Conservation (phyloP, 2,888 invertebrate species). For the Nycteola revayana region DNA sequence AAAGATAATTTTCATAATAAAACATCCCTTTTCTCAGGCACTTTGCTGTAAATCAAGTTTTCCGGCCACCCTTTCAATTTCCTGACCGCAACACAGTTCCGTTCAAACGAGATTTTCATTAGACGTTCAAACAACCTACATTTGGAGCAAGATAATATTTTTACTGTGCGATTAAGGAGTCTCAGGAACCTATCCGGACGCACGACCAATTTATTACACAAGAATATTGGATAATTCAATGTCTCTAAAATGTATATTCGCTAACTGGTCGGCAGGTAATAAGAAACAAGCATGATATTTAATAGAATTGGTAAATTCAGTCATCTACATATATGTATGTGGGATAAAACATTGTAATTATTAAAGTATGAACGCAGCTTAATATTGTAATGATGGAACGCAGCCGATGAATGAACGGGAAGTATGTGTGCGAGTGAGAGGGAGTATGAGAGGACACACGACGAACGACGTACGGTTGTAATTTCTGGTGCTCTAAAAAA, state of each 20-base stretch:
- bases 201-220: constrained; percentile 4
- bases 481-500: too few relatives aligned
- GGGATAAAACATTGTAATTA: too few relatives aligned
- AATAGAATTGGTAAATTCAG: too few relatives aligned
- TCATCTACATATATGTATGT: too few relatives aligned
- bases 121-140: constrained; percentile 51
- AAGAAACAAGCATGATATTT: too few relatives aligned
- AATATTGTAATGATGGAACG: too few relatives aligned
- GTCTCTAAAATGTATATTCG: constrained; percentile 6
- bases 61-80: constrained; percentile 72
- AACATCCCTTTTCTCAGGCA: constrained; percentile 71
- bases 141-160: constrained; percentile 45
- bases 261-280: neutral
- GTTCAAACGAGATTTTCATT: constrained; percentile 64
- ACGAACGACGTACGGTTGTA: too few relatives aligned
- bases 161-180: constrained; percentile 42
- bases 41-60: constrained; percentile 74
- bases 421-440: too few relatives aligned
- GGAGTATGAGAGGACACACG: too few relatives aligned
- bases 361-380: too few relatives aligned
- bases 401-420: too few relatives aligned
- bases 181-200: neutral
- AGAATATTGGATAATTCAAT: constrained; percentile 7
- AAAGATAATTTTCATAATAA: constrained; percentile 73
- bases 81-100: constrained; percentile 69